Evolutionary conservation across 2,888 invertebrate species (phyloP).

Genomic region (Strigamia maritima): DNA sequence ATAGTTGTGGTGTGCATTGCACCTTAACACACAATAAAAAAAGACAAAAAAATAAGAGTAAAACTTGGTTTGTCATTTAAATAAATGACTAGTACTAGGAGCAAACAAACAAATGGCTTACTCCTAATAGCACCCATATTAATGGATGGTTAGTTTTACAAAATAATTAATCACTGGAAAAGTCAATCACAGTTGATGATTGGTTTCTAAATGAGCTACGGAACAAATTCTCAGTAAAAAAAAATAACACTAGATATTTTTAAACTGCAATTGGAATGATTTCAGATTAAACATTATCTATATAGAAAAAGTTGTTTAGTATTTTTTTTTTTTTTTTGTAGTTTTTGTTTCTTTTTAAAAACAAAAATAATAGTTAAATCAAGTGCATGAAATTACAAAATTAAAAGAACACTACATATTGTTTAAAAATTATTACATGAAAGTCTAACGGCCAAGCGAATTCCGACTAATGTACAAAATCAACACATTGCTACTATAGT

Average conservation of each 20-base stretch:
- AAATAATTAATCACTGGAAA: constrained; percentile 1
- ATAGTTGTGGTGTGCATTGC: background rate
- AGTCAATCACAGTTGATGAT: constrained; percentile 25
- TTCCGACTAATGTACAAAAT: background rate
- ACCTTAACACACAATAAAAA: background rate
- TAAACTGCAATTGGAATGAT: background rate
- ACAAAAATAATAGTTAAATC: background rate
- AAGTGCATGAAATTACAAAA: background rate
- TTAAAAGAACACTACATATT: background rate
- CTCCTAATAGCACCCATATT: constrained; percentile 11
- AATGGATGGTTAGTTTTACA: constrained; percentile 17
- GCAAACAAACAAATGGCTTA: constrained; percentile 7
- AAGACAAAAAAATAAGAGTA: background rate
- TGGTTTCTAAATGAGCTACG: background rate
- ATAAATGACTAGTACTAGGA: constrained; percentile 28
- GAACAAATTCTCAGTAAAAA: background rate
- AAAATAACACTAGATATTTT: constrained; percentile 5
- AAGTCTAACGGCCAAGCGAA: background rate
- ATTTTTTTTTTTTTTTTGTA: background rate
- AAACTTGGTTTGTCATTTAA: background rate
- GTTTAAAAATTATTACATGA: background rate
- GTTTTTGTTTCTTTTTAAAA: background rate
- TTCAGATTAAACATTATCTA: background rate
- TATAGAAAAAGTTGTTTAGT: background rate
- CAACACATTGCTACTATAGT: background rate